Evolutionary conservation across 2,888 invertebrate species (phyloP).

Genomic region (Sthenelais limicola): DNA sequence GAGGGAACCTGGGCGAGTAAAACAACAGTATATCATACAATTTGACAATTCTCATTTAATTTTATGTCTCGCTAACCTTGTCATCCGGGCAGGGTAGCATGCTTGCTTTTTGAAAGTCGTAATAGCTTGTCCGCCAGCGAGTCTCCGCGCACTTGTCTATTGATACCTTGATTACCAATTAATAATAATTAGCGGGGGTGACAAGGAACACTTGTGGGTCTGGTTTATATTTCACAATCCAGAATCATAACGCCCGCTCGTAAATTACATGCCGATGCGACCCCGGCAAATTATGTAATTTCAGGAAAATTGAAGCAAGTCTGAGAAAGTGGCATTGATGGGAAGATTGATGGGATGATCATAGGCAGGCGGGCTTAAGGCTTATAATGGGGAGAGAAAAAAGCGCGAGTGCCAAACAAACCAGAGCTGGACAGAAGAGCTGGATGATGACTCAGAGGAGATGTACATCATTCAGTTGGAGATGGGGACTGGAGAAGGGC

Average conservation of each 20-base stretch:
- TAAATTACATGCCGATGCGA: conserved; percentile 18
- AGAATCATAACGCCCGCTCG: not conserved
- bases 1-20: no score
- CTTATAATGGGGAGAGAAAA: conserved; percentile 18
- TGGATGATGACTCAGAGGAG: conserved; percentile 11
- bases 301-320: conserved; percentile 25
- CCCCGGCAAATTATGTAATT: conserved; percentile 32
- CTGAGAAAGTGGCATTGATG: conserved; percentile 30
- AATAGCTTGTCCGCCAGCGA: no score
- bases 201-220: conserved; percentile 36
- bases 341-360: conserved; percentile 19
- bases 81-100: no score
- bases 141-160: conserved; percentile 4
- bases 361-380: no score
- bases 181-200: conserved; percentile 24
- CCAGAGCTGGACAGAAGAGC: no score
- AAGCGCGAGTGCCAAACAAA: conserved; percentile 13
- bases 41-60: no score
- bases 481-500: conserved; percentile 5
- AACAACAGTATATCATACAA: no score
- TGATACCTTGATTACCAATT: conserved; percentile 37
- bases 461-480: conserved; percentile 27
- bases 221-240: conserved; percentile 25
- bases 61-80: no score
- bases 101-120: no score